Conservation (phyloP, 1,140 invertebrate species). For the Drosophila ercepeae region DNA sequence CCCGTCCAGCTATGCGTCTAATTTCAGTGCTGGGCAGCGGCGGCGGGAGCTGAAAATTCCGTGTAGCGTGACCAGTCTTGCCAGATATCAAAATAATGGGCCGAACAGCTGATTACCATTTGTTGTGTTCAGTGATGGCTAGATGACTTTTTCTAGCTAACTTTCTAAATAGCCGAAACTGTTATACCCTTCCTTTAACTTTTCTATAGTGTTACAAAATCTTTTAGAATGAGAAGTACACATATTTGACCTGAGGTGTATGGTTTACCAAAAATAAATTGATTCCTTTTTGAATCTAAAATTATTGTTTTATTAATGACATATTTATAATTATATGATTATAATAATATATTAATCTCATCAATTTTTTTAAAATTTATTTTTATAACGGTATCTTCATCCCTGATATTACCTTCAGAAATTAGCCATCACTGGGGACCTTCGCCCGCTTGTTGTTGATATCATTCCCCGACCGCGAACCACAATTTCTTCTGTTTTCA, state of each 20-base stretch:
- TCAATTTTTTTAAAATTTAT: too few species aligned
- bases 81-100: neutral
- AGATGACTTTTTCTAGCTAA: neutral
- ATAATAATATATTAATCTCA: too few species aligned
- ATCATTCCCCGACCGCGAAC: constrained; percentile 21
- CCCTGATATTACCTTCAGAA: neutral
- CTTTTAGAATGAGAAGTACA: neutral
- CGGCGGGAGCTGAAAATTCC: neutral
- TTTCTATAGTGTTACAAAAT: neutral
- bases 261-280: too few species aligned
- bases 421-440: constrained; percentile 2
- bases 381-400: neutral
- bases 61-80: neutral
- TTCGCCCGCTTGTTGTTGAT: constrained; percentile 23
- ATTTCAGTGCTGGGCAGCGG: neutral
- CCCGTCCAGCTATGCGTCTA: constrained; percentile 54
- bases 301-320: too few species aligned
- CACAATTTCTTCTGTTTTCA: constrained; percentile 24
- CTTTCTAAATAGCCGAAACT: neutral
- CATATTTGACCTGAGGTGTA: too few species aligned
- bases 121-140: constrained; percentile 29
- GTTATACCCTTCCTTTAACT: neutral
- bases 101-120: constrained; percentile 19
- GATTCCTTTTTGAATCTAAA: too few species aligned
- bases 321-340: too few species aligned